Base-by-base conservation (phyloP, 2,888 invertebrate genomes). In the Kryphioiulus occultus region DNA sequence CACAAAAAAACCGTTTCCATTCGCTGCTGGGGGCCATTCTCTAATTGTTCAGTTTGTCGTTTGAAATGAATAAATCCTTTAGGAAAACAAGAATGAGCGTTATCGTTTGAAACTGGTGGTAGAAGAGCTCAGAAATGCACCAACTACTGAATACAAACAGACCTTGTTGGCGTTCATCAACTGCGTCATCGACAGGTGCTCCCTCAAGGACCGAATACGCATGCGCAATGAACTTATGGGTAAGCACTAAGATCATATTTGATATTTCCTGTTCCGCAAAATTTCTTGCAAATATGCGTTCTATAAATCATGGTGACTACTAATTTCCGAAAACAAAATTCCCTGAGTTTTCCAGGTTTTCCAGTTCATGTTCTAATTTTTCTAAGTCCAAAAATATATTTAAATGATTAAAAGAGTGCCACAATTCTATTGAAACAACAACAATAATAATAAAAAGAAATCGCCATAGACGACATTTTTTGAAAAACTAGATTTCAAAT, bases 191-290 rank as follows among this genome's bases (percentile, higher is more conserved):
- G 96, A 98, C 91, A 97, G 97, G 30, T 97, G 97, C 17, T 95
- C 95, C 88, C 94, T 98, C 89, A 96, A 96, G 90, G 98, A 98
- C 91, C 94, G 98, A 91, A 95, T 96, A 89, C 93, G 96, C 90
- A 95, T 98, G 89, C 94, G 99, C 91, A 98, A 98, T 92, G 98
- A 98, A 93, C 98, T 98, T 92, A 96, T 98, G 91, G 98, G 98
- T 98, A 92, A 94, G 94, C 92, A 32, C 19, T 0, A 85, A 4
- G 17, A 85, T 12, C 4, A 12, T 10, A 26, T 3, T 59, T 22
- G 0, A 17, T 59, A 59, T 3, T 22, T 22, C 39, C 39, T 39
- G 39, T 39, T 5, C 5, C 39, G 39, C 39, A 39, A 39, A 3
- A 39, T 5, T 3, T 39, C 39, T 39, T 5, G 39, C 3, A 39